Evolutionary conservation across 1,140 invertebrate species (phyloP).

Genomic region (Paracyclopina nana): DNA sequence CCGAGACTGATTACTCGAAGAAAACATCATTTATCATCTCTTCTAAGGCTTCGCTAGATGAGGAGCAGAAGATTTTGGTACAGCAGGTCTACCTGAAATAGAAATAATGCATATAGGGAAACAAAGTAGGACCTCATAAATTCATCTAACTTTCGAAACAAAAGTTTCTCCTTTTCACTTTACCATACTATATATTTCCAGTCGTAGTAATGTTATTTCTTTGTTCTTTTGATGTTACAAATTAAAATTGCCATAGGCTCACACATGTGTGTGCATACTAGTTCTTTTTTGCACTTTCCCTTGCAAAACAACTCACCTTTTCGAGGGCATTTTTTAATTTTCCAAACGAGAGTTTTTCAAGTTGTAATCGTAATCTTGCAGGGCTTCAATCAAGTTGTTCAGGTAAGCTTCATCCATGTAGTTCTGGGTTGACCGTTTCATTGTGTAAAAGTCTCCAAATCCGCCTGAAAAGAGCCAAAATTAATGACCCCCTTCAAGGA

Average conservation of each 20-base stretch:
- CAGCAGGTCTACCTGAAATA: not conserved
- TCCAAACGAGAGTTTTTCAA: not conserved
- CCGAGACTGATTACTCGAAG: too few species aligned
- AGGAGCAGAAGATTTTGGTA: not conserved
- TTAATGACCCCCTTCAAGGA: too few species aligned
- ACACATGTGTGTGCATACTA: not conserved
- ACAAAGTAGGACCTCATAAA: not conserved
- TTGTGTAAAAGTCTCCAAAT: slow-evolving; percentile 31
- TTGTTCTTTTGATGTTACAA: not conserved
- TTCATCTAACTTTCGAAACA: not conserved
- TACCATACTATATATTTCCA: not conserved
- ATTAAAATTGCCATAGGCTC: too few species aligned
- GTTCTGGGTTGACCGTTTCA: slow-evolving; percentile 24
- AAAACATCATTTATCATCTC: not conserved
- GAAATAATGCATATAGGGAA: not conserved
- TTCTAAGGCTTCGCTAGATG: not conserved
- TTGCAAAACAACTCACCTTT: not conserved
- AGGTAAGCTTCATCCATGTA: not conserved
- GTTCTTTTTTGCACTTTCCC: not conserved
- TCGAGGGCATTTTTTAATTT: not conserved
- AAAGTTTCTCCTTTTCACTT: not conserved
- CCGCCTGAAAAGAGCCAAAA: slow-evolving; percentile 26
- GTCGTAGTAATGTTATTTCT: not conserved
- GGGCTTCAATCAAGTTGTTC: not conserved
- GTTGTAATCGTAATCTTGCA: not conserved